Evolutionary conservation across 2,797 vertebrate genomes (phyloP).

Genomic region (Saxicola maurus): DNA sequence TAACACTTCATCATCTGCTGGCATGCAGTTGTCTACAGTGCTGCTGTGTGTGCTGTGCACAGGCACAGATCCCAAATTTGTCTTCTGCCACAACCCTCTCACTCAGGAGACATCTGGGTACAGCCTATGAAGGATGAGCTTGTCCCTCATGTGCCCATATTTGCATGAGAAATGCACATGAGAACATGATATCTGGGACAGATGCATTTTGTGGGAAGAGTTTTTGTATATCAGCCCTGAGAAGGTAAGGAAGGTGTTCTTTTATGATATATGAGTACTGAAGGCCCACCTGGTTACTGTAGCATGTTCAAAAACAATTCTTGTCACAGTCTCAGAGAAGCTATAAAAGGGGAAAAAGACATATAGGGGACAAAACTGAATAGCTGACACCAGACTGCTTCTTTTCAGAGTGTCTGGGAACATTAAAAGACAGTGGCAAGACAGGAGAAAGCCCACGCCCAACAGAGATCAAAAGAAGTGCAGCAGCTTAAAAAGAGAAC

Average conservation of each 20-base stretch:
- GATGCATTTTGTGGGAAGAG: neutral
- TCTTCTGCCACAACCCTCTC: neutral
- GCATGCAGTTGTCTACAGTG: neutral
- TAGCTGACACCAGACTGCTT: neutral
- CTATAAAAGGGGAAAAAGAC: neutral
- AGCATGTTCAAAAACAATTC: neutral
- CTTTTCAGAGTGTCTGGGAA: neutral
- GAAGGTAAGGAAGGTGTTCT: neutral
- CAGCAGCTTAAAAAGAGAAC: neutral
- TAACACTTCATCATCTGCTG: neutral
- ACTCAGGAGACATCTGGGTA: neutral
- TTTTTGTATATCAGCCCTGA: neutral
- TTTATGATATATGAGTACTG: neutral
- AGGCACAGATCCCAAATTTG: neutral
- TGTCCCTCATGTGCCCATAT: neutral
- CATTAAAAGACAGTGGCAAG: neutral
- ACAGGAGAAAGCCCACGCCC: neutral
- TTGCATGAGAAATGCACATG: neutral
- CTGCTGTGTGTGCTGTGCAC: neutral
- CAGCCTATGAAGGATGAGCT: neutral
- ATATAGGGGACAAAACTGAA: neutral
- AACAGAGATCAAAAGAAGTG: slow-evolving; percentile 16
- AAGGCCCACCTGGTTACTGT: neutral
- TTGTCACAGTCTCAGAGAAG: neutral
- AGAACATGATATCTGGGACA: neutral